These are phyloP conservation scores for Salmo trutta DNA, from an alignment of 2,797 vertebrate genomes.

Conservation along the genomic window DNA sequence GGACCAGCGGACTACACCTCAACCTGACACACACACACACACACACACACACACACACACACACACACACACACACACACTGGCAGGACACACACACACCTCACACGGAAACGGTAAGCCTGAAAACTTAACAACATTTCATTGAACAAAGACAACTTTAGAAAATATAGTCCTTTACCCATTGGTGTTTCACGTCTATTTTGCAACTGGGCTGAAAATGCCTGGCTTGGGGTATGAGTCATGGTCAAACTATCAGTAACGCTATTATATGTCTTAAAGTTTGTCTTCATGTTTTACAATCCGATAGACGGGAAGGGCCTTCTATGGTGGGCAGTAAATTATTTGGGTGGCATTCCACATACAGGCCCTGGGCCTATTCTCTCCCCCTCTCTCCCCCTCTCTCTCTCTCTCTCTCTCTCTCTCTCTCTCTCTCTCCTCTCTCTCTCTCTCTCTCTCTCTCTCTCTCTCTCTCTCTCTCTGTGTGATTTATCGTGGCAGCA, in stretches of 20 bases:
- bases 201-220: background rate
- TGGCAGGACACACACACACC: background rate
- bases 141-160: background rate
- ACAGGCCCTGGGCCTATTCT: slow-evolving; percentile 65
- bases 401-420: too few relatives aligned
- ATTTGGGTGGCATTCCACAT: slow-evolving; percentile 79
- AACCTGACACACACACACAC: background rate
- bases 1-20: background rate
- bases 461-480: slow-evolving; percentile 10
- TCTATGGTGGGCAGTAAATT: slow-evolving; percentile 71
- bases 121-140: slow-evolving; percentile 9
- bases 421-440: background rate
- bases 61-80: too few relatives aligned
- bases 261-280: slow-evolving; percentile 44
- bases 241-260: background rate
- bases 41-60: too few relatives aligned
- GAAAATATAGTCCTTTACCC: background rate
- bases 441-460: background rate
- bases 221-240: background rate
- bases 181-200: background rate
- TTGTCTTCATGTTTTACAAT: slow-evolving; percentile 63
- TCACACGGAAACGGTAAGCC: slow-evolving; percentile 68
- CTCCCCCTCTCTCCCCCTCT: too few relatives aligned
- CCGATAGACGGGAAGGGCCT: slow-evolving; percentile 54
- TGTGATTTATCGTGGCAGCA: slow-evolving; percentile 81